These are phyloP conservation scores for Formica selysi DNA, from an alignment of 1,140 invertebrate species.

Conservation along the genomic window DNA sequence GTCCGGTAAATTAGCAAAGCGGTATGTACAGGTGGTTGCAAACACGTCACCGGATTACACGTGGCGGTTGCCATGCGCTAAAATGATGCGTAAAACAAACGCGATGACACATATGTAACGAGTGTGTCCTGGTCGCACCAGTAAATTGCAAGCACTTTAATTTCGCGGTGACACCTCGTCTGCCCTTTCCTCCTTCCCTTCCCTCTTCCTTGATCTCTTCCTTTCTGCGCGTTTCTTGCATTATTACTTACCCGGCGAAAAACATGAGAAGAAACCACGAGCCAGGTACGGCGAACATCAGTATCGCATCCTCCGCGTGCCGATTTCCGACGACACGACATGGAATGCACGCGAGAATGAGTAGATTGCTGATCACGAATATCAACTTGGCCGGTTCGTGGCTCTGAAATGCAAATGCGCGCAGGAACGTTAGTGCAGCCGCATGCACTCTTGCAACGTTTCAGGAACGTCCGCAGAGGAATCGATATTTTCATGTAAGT, in stretches of 20 bases:
- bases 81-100: constrained; percentile 58
- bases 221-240: not conserved
- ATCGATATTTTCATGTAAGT: constrained; percentile 67
- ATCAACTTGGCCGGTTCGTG: constrained; percentile 98
- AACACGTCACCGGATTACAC: constrained; percentile 30
- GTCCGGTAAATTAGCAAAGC: constrained; percentile 19
- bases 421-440: constrained; percentile 61
- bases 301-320: constrained; percentile 95
- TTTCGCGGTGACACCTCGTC: constrained; percentile 12
- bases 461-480: constrained; percentile 60
- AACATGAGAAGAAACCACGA: constrained; percentile 99
- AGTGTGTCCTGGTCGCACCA: constrained; percentile 26
- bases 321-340: constrained; percentile 92
- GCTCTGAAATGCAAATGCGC: constrained; percentile 87
- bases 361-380: constrained; percentile 96
- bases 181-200: too few species aligned
- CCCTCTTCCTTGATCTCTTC: not conserved
- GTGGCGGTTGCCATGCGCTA: constrained; percentile 18
- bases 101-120: constrained; percentile 6
- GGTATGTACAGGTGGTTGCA: constrained; percentile 23
- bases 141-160: constrained; percentile 58
- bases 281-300: constrained; percentile 96
- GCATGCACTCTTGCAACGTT: constrained; percentile 62
- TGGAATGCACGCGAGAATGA: constrained; percentile 97
- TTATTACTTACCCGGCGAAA: constrained; percentile 95